phyloP scores from a whole-genome alignment of 2,797 vertebrate genomes.

The Pangasius krempfi region DNA sequence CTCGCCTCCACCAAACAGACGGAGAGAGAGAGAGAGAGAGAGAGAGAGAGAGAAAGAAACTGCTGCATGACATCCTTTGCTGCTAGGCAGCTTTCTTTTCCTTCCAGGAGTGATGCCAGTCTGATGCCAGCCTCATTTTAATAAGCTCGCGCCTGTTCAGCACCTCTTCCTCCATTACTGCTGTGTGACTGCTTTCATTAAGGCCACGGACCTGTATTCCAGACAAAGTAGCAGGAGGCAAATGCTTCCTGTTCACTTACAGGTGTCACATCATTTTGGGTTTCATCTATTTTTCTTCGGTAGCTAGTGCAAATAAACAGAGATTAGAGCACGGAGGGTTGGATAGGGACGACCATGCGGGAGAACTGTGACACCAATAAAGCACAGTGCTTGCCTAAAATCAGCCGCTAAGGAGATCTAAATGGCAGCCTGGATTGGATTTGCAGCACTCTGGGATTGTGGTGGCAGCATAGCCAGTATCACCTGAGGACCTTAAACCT shows the following conservation, averaged over 20 bases:
- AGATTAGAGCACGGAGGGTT: slow-evolving; percentile 63
- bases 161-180: slow-evolving; percentile 69
- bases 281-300: slow-evolving; percentile 61
- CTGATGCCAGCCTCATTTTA: slow-evolving; percentile 67
- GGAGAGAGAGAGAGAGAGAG: slow-evolving; percentile 13
- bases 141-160: slow-evolving; percentile 66
- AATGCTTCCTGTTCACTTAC: slow-evolving; percentile 65
- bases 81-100: slow-evolving; percentile 64
- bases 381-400: slow-evolving; percentile 57
- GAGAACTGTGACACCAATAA: slow-evolving; percentile 65
- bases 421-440: slow-evolving; percentile 60
- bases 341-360: slow-evolving; percentile 60
- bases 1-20: slow-evolving; percentile 69
- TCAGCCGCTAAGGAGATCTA: slow-evolving; percentile 59
- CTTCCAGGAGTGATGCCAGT: slow-evolving; percentile 59
- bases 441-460: slow-evolving; percentile 49
- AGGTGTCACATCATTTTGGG: slow-evolving; percentile 67
- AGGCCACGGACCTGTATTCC: slow-evolving; percentile 60
- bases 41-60: slow-evolving; percentile 27
- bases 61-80: slow-evolving; percentile 64
- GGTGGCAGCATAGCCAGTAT: slow-evolving; percentile 36
- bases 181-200: slow-evolving; percentile 66
- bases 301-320: slow-evolving; percentile 63
- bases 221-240: slow-evolving; percentile 63
- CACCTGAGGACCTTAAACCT: slow-evolving; percentile 46